Base-by-base conservation (phyloP, 2,113 vertebrate species). In the Rhinopomastus cyanomelas region DNA sequence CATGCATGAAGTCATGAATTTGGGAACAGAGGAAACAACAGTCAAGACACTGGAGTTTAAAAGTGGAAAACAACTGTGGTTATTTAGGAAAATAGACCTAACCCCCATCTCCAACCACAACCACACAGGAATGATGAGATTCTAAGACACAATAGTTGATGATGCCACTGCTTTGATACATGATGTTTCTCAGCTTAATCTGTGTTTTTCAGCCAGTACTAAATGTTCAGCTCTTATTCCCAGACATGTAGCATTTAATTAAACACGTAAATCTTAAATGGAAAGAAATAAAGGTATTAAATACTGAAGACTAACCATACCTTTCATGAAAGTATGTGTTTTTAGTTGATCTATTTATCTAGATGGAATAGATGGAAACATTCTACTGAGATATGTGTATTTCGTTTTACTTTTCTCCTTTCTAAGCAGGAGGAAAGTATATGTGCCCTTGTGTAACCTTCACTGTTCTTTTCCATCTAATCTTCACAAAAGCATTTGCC, bases 371-470 rank as follows among this genome's bases (percentile, higher is more conserved):
- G 91, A 89, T 6, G 6, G 19, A 53, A 92, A 87, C 17, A 71
- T 34, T 25, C 23, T 89, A 34, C 37, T 86, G 53, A 72, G 39
- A 55, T 78, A 71, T 59, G 26, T 60, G 11, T 67, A 57, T 81
- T 73, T 74, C 67, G 19, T 79, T 64, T 77, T 49, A 39, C n/a
- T 88, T 88, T 83, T 64, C 53, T 82, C 37, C 13, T 8, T 86
- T 87, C 64, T 75, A 74, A 87, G 57, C 18, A 51, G 51, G 6
- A 76, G 20, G 25, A 78, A 89, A 76, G 61, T 34, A 42, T 8
- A 52, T 30, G 62, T 56, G 79, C 19, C 85, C 61, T 94, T 86
- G 44, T 73, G 15, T 76, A 84, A 84, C 91, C 62, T 91, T 93
- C 72, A 73, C 8, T 75, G 79, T 88, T 62, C 29, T 56, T 73